A percentile compares a stretch with the other conserved stretches of the same genome.
phyloP scores from a whole-genome alignment of 2,797 vertebrate genomes.

The Steatocranus sp. region DNA sequence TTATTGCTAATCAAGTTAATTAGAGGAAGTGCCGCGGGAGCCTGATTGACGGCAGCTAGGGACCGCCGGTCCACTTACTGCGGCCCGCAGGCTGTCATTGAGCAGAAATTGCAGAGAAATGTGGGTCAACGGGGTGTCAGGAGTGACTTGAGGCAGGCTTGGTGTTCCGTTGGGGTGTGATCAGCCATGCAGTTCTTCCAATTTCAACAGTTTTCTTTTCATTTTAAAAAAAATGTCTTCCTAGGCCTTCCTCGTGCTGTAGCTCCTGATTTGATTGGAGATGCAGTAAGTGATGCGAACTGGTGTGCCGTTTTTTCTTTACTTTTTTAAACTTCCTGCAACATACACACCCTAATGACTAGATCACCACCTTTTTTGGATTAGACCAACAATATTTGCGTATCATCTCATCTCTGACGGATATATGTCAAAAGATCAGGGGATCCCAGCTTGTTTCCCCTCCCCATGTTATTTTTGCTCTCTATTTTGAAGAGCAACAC shows the following conservation, averaged over 20 bases:
- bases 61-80: slow-evolving; percentile 55
- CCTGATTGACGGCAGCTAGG: slow-evolving; percentile 47
- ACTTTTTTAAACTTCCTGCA: not conserved
- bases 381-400: not conserved
- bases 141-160: slow-evolving; percentile 15
- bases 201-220: slow-evolving; percentile 12
- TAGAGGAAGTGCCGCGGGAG: slow-evolving; percentile 60
- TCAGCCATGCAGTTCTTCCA: not conserved
- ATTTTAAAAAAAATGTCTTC: not conserved
- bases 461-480: not conserved
- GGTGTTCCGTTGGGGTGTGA: not conserved
- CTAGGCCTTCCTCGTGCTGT: not conserved
- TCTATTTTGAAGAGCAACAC: slow-evolving; percentile 40
- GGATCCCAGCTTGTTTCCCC: slow-evolving; percentile 3
- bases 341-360: not conserved
- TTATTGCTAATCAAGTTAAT: slow-evolving; percentile 75
- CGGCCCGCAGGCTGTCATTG: slow-evolving; percentile 48
- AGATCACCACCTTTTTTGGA: not conserved
- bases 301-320: not conserved
- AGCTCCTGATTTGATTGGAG: not conserved
- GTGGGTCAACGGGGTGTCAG: slow-evolving; percentile 50
- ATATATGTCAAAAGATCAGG: slow-evolving; percentile 20
- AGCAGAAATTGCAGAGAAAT: slow-evolving; percentile 25
- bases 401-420: not conserved
- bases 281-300: not conserved